A percentile compares a stretch with the other conserved stretches of the same genome.
These are phyloP conservation scores for Heliconius charithonia DNA, from an alignment of 2,888 invertebrate species.

Conservation along the genomic window DNA sequence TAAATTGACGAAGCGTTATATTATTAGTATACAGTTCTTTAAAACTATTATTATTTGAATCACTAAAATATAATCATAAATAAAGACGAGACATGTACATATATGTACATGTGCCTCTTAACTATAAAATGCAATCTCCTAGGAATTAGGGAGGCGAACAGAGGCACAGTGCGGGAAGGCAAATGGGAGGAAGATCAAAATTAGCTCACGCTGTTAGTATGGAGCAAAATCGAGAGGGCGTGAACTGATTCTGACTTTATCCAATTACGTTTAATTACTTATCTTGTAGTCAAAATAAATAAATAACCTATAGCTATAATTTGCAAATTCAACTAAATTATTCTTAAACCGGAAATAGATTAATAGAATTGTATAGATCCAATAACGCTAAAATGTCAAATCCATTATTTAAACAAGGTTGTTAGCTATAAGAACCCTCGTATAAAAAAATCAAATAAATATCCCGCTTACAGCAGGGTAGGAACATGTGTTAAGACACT, in stretches of 20 bases:
- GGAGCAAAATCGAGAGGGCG: slow-evolving; percentile 34
- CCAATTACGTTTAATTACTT: slow-evolving; percentile 33
- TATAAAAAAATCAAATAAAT: no score
- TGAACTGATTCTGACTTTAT: slow-evolving; percentile 38
- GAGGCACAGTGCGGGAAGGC: slow-evolving; percentile 15
- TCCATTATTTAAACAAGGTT: neutral
- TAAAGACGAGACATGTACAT: neutral
- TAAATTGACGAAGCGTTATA: no score
- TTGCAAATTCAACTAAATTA: neutral
- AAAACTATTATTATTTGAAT: neutral
- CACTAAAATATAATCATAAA: neutral
- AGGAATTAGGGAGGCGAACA: slow-evolving; percentile 41
- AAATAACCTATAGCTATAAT: slow-evolving; percentile 1
- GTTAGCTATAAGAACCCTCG: neutral
- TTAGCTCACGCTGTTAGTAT: slow-evolving; percentile 36
- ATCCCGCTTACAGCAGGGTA: no score
- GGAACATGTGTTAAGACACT: no score
- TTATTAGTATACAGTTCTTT: neutral
- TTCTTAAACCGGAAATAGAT: neutral
- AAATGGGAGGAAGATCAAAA: slow-evolving; percentile 32
- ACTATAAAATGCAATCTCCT: slow-evolving; percentile 49
- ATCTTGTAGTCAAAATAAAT: neutral
- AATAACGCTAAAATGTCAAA: neutral
- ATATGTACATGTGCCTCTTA: slow-evolving; percentile 20
- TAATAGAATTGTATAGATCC: neutral